Evolutionary conservation across 2,888 invertebrate genomes (phyloP).

Genomic region (Nomada fabriciana): DNA sequence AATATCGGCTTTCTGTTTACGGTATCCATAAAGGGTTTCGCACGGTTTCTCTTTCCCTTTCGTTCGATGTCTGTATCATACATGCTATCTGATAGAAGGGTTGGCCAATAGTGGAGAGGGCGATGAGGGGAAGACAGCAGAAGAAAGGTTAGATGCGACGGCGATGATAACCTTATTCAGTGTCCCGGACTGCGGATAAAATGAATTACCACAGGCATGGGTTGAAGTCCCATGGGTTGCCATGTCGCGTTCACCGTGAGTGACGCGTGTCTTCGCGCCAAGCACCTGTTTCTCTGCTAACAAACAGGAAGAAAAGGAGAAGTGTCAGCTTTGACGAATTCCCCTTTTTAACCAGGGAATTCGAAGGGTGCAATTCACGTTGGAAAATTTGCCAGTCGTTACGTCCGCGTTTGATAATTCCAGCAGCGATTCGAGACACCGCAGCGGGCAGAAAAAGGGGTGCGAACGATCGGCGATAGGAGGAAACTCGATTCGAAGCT

Average conservation of each 20-base stretch:
- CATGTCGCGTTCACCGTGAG: constrained; percentile 73
- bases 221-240: constrained; percentile 61
- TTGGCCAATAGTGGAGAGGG: background rate
- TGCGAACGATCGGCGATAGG: constrained; percentile 1
- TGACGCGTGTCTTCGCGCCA: constrained; percentile 72
- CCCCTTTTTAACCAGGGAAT: background rate
- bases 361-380: constrained; percentile 13
- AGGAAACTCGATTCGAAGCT: constrained; percentile 24
- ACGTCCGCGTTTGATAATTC: constrained; percentile 32
- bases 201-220: constrained; percentile 74
- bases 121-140: background rate
- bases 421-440: background rate
- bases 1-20: background rate
- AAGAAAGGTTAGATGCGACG: constrained; percentile 46
- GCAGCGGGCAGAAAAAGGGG: background rate
- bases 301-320: no score
- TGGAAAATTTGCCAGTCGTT: background rate
- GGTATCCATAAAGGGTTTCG: background rate
- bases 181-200: constrained; percentile 75
- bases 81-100: background rate
- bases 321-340: background rate
- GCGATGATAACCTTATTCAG: constrained; percentile 75
- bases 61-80: background rate
- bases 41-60: no score
- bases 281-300: constrained; percentile 14